These are phyloP conservation scores for Amblyjoppa fuscipennis DNA, from an alignment of 2,888 invertebrate species.

Conservation along the genomic window DNA sequence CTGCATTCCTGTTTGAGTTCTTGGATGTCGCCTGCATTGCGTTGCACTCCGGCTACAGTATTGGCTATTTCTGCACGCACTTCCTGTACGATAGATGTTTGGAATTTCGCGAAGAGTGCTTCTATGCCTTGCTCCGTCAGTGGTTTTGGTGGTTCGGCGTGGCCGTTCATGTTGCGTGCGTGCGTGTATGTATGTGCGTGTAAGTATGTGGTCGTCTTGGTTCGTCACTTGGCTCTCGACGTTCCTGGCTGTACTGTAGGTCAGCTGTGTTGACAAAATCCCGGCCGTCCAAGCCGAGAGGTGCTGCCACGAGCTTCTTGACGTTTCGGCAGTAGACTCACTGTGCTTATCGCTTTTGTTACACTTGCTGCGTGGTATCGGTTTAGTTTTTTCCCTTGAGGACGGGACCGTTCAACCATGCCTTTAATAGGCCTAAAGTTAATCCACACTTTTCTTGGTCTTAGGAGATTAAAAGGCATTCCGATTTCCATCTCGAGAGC, in stretches of 20 bases:
- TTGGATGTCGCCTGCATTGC: background rate
- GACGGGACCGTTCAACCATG: background rate
- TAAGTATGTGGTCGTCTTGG: background rate
- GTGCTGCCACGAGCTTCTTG: background rate
- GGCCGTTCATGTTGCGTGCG: background rate
- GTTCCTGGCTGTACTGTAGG: background rate
- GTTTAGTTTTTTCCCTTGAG: background rate
- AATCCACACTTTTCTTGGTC: background rate
- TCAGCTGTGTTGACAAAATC: background rate
- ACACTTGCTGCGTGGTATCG: background rate
- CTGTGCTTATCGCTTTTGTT: background rate
- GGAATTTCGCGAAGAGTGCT: background rate
- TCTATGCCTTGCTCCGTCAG: constrained; percentile 1
- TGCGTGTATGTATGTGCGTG: background rate
- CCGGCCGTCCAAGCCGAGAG: background rate
- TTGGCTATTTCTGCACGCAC: background rate
- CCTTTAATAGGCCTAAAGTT: background rate
- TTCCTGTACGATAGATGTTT: background rate
- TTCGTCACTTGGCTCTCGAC: background rate
- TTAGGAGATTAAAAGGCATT: background rate
- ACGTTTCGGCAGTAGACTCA: background rate
- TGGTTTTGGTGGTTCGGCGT: background rate
- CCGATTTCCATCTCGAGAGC: too few relatives aligned
- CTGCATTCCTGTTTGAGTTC: constrained; percentile 1
- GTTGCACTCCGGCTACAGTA: background rate